Percentiles rank a stretch among this genome's conserved stretches.
These are phyloP conservation scores for Microhierax caerulescens DNA, from an alignment of 2,797 vertebrate species.

Conservation along the genomic window DNA sequence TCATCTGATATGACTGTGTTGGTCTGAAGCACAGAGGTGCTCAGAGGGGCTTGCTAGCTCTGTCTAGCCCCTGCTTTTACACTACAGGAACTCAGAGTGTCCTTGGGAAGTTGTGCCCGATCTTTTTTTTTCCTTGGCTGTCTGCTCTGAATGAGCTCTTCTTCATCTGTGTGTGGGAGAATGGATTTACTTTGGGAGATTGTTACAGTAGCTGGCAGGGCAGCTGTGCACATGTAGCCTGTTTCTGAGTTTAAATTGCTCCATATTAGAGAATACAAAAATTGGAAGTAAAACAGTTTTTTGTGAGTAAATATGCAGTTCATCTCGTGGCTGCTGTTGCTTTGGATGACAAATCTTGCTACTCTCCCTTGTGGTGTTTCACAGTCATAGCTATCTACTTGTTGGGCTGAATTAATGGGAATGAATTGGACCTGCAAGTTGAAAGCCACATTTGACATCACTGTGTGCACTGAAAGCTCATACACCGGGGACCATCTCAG, in stretches of 20 bases:
- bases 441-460: neutral
- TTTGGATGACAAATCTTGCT: neutral
- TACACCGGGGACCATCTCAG: neutral
- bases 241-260: neutral
- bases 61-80: neutral
- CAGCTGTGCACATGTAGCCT: neutral
- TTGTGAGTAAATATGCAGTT: neutral
- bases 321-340: neutral
- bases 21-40: neutral
- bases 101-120: neutral
- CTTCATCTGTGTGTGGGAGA: neutral
- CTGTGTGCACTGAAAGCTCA: fast-evolving
- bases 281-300: neutral
- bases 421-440: neutral
- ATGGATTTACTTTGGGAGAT: neutral
- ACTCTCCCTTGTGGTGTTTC: neutral
- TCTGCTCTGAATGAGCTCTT: neutral
- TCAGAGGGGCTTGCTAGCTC: neutral
- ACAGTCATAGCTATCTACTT: neutral
- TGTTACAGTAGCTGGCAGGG: neutral
- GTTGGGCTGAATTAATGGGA: neutral
- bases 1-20: neutral
- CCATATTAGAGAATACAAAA: neutral
- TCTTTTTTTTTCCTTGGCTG: neutral
- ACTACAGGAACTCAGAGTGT: neutral